Percentiles rank a stretch among this genome's conserved stretches.
phyloP scores from a whole-genome alignment of 2,888 invertebrate genomes.

The Scaptomyza caliginosa region DNA sequence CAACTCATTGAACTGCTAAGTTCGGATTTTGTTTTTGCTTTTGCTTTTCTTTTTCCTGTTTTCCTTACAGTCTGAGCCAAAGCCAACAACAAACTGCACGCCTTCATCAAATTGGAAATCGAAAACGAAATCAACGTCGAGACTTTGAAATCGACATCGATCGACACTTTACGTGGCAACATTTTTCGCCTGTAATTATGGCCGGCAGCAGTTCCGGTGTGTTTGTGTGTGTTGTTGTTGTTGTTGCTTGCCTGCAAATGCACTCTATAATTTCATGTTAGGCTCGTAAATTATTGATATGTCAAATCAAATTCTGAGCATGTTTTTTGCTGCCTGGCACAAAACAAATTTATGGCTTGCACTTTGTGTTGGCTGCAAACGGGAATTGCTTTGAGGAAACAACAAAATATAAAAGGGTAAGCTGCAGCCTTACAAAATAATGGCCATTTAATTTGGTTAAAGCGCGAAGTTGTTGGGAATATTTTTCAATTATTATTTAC shows the following conservation, averaged over 20 bases:
- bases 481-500: too few species aligned
- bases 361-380: constrained; percentile 38
- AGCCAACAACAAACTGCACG: not conserved
- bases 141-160: constrained; percentile 46
- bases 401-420: not conserved
- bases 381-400: constrained; percentile 5
- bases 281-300: constrained; percentile 73
- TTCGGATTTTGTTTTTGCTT: not conserved
- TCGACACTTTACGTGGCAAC: constrained; percentile 58
- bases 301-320: constrained; percentile 72
- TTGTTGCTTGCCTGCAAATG: constrained; percentile 18
- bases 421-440: too few species aligned
- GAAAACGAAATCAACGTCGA: constrained; percentile 25
- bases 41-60: constrained; percentile 3
- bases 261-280: constrained; percentile 64
- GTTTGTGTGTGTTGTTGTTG: constrained; percentile 9
- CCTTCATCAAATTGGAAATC: constrained; percentile 7
- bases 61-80: too few species aligned
- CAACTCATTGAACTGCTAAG: constrained; percentile 63
- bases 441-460: too few species aligned
- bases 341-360: constrained; percentile 58
- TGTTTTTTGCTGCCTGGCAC: constrained; percentile 42
- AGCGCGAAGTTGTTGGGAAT: too few species aligned
- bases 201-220: constrained; percentile 72
- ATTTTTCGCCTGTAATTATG: constrained; percentile 67